These are phyloP conservation scores for Poecilia gillii DNA, from an alignment of 2,797 vertebrate genomes.

Conservation along the genomic window DNA sequence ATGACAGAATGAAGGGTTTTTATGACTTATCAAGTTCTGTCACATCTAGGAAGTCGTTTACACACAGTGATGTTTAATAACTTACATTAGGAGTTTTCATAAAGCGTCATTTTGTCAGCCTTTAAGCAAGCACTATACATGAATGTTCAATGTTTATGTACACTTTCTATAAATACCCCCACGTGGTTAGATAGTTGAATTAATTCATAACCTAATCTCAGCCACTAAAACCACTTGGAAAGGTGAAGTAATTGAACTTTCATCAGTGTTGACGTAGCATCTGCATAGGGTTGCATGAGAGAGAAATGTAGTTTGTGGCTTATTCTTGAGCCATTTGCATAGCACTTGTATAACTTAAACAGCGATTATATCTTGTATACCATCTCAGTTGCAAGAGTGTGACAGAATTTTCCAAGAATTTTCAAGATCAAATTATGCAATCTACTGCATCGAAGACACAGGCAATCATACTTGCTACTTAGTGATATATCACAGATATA, in stretches of 20 bases:
- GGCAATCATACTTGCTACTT: background rate
- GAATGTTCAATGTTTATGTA: background rate
- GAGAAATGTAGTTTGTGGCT: background rate
- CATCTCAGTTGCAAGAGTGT: background rate
- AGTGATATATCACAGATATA: background rate
- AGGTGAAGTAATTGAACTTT: background rate
- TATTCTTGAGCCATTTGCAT: background rate
- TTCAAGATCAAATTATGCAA: background rate
- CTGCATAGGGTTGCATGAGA: background rate
- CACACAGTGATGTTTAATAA: too few relatives aligned
- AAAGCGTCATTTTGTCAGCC: background rate
- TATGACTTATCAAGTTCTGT: background rate
- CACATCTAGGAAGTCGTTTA: too few relatives aligned
- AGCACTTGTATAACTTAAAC: background rate
- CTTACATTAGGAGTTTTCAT: too few relatives aligned
- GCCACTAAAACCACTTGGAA: background rate
- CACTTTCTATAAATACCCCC: background rate
- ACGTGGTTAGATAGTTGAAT: background rate
- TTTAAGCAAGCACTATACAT: background rate
- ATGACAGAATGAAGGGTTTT: background rate
- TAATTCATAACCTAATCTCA: background rate
- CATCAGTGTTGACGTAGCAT: background rate
- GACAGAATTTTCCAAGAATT: background rate
- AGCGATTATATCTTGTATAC: background rate
- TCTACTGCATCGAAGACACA: background rate